phyloP scores from a whole-genome alignment of 2,888 invertebrate species.

The Eudasyphora cyanicolor region DNA sequence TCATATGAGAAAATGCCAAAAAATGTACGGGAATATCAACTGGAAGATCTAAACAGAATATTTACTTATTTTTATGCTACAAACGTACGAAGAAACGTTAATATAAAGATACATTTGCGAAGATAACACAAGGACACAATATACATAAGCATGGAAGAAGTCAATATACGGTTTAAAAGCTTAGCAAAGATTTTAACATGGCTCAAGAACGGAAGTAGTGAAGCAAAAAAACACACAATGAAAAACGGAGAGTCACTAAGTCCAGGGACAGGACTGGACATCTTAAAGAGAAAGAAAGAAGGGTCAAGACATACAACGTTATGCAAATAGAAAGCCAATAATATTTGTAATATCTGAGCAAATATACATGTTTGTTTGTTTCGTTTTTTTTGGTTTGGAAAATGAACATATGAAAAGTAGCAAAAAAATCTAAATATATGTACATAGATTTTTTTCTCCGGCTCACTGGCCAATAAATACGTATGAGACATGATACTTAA shows the following conservation, averaged over 20 bases:
- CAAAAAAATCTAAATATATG: no score
- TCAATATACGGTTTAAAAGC: background rate
- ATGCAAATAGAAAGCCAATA: background rate
- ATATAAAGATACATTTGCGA: background rate
- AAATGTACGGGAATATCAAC: no score
- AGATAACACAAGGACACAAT: background rate
- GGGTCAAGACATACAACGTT: background rate
- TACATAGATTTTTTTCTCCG: background rate
- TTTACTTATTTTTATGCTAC: background rate
- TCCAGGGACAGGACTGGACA: background rate
- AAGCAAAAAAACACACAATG: no score
- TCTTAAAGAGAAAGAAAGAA: no score
- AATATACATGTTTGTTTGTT: background rate
- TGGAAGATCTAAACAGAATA: background rate
- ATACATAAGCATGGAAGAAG: background rate
- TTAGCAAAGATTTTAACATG: background rate
- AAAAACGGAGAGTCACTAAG: background rate
- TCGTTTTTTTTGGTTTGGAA: background rate
- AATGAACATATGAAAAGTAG: background rate
- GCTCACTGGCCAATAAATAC: background rate
- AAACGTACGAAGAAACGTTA: background rate
- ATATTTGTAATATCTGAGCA: background rate
- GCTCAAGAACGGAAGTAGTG: background rate
- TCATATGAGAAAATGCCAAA: background rate
- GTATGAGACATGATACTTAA: background rate